Evolutionary conservation across 1,140 invertebrate genomes (phyloP), one percentile per base, ranked within the genome.

Genomic region (Drosophila ananassae): DNA sequence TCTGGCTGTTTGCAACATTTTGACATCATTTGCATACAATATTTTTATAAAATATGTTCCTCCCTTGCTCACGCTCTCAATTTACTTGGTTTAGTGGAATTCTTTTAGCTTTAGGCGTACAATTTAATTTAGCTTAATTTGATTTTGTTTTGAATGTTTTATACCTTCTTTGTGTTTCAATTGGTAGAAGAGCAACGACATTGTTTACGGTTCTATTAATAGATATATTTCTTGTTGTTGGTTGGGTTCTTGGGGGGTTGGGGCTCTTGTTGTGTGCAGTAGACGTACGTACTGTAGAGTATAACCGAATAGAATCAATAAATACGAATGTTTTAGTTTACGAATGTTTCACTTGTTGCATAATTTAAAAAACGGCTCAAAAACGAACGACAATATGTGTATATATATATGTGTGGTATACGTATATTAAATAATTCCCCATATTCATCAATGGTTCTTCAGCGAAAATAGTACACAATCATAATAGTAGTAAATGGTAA

Each of bases 1-100:
- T 79, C 76, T 79, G 76, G 34, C 77, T 89, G 84, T 89, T 89
- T 87, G 83, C 83, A 89, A 89, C 83, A 89, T 89, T 87, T 87
- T 87, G 83, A 87, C 83, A 89, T 89, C 83, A 76, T 82, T 82
- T 85, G 81, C 82, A 85, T 87, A 82, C 81, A 85, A 87, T 85
- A 87, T 87, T 87, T 89, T 87, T 87, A 82, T 89, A 89, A 87
- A 87, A 87, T 87, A 87, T 89, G 56, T 87, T 73, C 57, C 75
- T 87, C 69, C 57, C 75, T 82, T 78, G 67, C 66, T 67, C 76
- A 71, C 51, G 54, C 32, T 57, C 56, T 74, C 53, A 73, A 74
- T 77, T 24, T 57, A 73, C 50, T 82, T 69, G 58, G 44, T 80
- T 81, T 78, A 58, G 48, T 80, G 57, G 72, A 63, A 83, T 83